Base-by-base conservation (phyloP, 2,113 vertebrate species). In the Epinephelus moara region DNA sequence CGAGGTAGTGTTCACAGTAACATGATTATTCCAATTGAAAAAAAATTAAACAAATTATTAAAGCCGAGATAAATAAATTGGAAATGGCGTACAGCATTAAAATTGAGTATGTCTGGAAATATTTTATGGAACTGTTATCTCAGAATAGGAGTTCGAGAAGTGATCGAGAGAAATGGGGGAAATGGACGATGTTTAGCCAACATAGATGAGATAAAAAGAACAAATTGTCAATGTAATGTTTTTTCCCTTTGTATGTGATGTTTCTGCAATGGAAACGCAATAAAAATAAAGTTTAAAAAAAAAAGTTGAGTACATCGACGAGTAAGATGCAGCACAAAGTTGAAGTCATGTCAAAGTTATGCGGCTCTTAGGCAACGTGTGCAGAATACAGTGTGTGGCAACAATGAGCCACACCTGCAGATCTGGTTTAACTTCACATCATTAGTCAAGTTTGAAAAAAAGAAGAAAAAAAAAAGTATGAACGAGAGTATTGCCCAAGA, bases 391-490 rank as follows among this genome's bases (percentile, higher is more conserved):
- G 9, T 18, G 4, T 2, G 19, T 12, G 11, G 6, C 50, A 37
- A 25, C 7, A 67, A 33, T 0, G 6, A 7, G 33, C 33, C 42
- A 64, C 50, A 80, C 57, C 68, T 61, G 75, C 15, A 17, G 6
- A 52, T 42, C 82, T 70, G 64, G 80, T 85, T 85, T 19, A 25
- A 12, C 63, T 17, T 45, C 23, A 18, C 63, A 56, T 11, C 37
- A 40, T 52, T 4, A 64, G 59, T 33, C 70, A 33, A 13, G 42
- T 23, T 23, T 10, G 4, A 14, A 33, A 25, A 23, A 13, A 12
- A 7, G 0, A 6, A 9, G 18, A 4, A 4, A 6, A 21, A 68
- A 25, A 13, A 14, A 25, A 47, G 2, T 1, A 45, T 14, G 47
- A 37, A 37, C 33, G 33, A 27, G 6, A 13, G 15, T 4, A 15